Percentiles rank a stretch among this genome's conserved stretches.
phyloP scores from a whole-genome alignment of 2,888 invertebrate species.

The Odiellus spinosus region DNA sequence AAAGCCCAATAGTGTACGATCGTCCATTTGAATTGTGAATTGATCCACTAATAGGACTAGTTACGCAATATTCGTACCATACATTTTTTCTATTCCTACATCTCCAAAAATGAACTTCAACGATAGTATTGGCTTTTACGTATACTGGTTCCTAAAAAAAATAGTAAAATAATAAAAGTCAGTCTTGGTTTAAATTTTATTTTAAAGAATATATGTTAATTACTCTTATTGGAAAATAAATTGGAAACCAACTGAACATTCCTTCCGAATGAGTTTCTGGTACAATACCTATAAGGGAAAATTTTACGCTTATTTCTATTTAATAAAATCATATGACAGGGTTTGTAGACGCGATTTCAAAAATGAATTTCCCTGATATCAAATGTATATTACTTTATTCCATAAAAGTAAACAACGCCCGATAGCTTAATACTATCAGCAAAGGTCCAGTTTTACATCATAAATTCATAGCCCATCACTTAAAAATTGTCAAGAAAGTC shows the following conservation, averaged over 20 bases:
- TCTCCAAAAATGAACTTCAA: conserved; percentile 76
- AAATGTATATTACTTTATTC: too few relatives aligned
- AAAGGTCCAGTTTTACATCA: too few relatives aligned
- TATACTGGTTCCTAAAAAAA: conserved; percentile 49
- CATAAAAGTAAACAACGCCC: too few relatives aligned
- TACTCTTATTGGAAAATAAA: conserved; percentile 55
- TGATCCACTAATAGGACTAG: conserved; percentile 40
- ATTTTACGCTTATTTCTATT: not conserved
- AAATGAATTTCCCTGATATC: too few relatives aligned
- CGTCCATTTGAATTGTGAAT: conserved; percentile 58
- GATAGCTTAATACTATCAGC: too few relatives aligned
- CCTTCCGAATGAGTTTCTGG: conserved; percentile 73
- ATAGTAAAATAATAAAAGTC: not conserved
- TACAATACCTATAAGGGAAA: conserved; percentile 42
- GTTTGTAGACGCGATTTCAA: too few relatives aligned
- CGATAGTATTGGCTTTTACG: conserved; percentile 48
- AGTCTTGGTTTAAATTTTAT: not conserved
- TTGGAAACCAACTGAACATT: conserved; percentile 98
- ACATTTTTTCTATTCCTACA: conserved; percentile 59
- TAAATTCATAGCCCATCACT: too few relatives aligned
- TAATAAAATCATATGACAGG: too few relatives aligned
- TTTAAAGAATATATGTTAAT: not conserved
- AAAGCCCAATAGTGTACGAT: conserved; percentile 49
- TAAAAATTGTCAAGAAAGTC: too few relatives aligned
- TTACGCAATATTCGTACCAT: conserved; percentile 89